Percentiles rank a stretch among this genome's conserved stretches.
phyloP scores from a whole-genome alignment of 2,888 invertebrate species.

The Ariolimax columbianus region DNA sequence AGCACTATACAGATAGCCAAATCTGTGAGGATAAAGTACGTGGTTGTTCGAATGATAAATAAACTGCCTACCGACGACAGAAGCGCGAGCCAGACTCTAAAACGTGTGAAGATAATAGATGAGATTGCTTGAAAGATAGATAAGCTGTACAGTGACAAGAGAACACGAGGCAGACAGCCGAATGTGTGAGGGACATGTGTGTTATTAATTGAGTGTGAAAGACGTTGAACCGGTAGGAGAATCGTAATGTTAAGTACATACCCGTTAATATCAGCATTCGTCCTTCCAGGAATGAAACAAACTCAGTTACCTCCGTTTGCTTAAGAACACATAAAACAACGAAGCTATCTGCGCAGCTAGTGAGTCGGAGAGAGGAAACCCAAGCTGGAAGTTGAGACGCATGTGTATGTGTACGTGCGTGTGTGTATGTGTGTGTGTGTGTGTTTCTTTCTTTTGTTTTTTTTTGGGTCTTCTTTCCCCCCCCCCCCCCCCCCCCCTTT shows the following conservation, averaged over 20 bases:
- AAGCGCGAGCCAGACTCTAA: too few relatives aligned
- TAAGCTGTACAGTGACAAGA: too few relatives aligned
- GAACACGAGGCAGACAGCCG: too few relatives aligned
- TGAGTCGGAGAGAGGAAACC: background rate
- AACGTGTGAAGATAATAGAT: too few relatives aligned
- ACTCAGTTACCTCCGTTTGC: background rate
- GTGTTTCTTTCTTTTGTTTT: background rate
- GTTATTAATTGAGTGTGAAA: too few relatives aligned
- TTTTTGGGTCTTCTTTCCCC: background rate
- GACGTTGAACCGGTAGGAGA: too few relatives aligned
- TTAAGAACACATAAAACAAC: background rate
- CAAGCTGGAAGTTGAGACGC: conserved; percentile 5
- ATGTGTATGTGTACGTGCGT: background rate
- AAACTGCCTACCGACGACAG: too few relatives aligned
- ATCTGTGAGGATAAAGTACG: too few relatives aligned
- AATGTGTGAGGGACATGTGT: too few relatives aligned
- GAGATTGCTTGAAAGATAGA: too few relatives aligned
- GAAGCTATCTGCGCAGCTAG: background rate
- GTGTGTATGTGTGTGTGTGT: background rate
- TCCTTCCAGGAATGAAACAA: background rate
- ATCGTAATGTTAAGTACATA: background rate
- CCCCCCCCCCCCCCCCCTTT: background rate
- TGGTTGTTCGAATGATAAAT: too few relatives aligned
- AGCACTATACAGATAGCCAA: too few relatives aligned
- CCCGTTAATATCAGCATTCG: background rate